Conservation (phyloP, 2,113 vertebrate genomes). For the Anolis carolinensis region DNA sequence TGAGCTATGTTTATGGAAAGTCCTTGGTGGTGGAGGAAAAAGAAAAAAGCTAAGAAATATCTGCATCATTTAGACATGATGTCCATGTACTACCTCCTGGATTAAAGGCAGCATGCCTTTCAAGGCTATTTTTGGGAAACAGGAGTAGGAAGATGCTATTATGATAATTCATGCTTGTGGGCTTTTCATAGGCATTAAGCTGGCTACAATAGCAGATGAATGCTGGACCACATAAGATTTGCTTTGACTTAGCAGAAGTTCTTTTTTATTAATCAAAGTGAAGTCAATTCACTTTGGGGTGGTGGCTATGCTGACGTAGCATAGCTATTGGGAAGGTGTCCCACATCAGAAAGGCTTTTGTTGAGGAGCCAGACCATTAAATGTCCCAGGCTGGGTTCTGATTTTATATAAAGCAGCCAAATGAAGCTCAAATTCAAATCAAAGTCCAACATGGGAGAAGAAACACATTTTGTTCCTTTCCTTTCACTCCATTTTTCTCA, state of each 20-base stretch:
- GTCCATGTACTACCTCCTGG: not conserved
- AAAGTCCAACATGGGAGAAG: too few relatives aligned
- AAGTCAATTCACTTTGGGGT: not conserved
- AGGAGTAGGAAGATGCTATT: not conserved
- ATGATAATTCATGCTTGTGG: not conserved
- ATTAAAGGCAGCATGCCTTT: not conserved
- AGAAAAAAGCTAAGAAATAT: slow-evolving; percentile 8
- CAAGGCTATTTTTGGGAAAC: not conserved
- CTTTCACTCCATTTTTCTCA: not conserved
- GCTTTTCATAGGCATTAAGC: not conserved
- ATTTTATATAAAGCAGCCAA: too few relatives aligned
- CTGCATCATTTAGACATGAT: not conserved
- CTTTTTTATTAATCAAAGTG: not conserved
- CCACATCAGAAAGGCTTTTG: too few relatives aligned
- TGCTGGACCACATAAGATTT: not conserved
- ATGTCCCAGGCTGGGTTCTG: too few relatives aligned
- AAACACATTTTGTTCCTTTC: too few relatives aligned
- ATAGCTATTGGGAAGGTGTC: too few relatives aligned
- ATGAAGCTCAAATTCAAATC: too few relatives aligned
- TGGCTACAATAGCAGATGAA: not conserved
- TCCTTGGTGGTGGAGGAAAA: slow-evolving; percentile 29
- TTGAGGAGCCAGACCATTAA: too few relatives aligned
- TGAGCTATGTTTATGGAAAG: slow-evolving; percentile 46
- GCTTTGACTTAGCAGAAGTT: not conserved
- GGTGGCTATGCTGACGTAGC: too few relatives aligned